Evolutionary conservation across 2,888 invertebrate genomes (phyloP), one percentile per base, ranked within the genome.

Genomic region (Ennomos erosarius): DNA sequence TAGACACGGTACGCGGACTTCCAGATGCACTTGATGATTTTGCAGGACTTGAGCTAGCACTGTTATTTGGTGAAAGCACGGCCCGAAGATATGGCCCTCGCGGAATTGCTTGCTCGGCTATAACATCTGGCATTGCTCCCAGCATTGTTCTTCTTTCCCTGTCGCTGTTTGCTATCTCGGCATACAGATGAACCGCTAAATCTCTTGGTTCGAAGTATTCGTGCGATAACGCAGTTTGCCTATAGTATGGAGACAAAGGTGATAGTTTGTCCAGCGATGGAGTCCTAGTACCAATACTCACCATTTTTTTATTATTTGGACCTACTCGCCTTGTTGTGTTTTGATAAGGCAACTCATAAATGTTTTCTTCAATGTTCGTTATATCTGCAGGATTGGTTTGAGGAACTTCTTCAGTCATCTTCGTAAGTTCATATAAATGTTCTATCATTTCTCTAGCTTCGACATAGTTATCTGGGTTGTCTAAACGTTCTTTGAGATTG

Each of bases 401-500:
- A 6, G 65, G 58, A 16, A 52, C 47, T 70, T 95, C 95, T 73
- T 95, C 95, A 3, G 60, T 59, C 39, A 95, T 94, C 76, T 96
- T 95, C 47, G 96, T 95, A 51, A 95, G 92, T 79, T 96, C 96
- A 73, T 96, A 96, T 8, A 96, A 86, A 71, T 95, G 95, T 75
- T 96, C 96, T 61, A 96, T 96, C 91, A 95, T 95, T 81, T 96
- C 96, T 39, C 95, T 91, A 1, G 96, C 96, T 76, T 96, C 95
- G 53, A 94, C 94, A 69, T 95, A 96, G 58, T 95, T 95, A 54
- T 95, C 94, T 0, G 96, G 96, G 76, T 95, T 95, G 70, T 96
- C 95, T 8, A 96, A 80, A 72, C 95, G 94, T 68, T 95, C 94
- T 56, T 95, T 93, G 11, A 96, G 85, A 65, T 94, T 94, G 68